These are phyloP conservation scores for Nymphalis io DNA, from an alignment of 1,140 invertebrate genomes.

Conservation along the genomic window DNA sequence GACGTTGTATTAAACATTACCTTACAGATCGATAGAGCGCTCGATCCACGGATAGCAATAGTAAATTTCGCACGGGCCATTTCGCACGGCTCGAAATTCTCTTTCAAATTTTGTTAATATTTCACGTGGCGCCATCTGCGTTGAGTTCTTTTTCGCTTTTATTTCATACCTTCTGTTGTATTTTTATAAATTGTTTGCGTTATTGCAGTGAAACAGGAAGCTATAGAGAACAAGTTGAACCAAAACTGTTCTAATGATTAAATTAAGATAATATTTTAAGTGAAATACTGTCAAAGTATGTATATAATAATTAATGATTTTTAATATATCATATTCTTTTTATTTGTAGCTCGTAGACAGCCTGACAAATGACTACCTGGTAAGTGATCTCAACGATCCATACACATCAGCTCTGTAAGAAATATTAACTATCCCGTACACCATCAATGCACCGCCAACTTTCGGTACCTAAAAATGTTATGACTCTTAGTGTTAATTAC, in stretches of 20 bases:
- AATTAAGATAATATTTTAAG: background rate
- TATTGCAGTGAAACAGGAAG: conserved; percentile 8
- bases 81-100: conserved; percentile 48
- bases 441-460: too few species aligned
- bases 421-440: too few species aligned
- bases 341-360: too few species aligned
- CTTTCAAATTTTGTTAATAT: conserved; percentile 61
- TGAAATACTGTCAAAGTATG: background rate
- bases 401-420: too few species aligned
- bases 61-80: conserved; percentile 56
- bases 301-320: background rate
- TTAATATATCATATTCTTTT: too few species aligned
- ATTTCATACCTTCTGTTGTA: conserved; percentile 41
- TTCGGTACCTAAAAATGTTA: too few species aligned
- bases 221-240: background rate
- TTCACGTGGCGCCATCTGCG: conserved; percentile 58
- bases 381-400: too few species aligned
- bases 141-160: conserved; percentile 45
- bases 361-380: too few species aligned
- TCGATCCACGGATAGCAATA: conserved; percentile 43
- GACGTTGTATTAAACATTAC: background rate
- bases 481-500: too few species aligned
- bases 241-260: background rate
- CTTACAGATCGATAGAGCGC: conserved; percentile 10
- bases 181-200: conserved; percentile 39